Conservation (phyloP, 2,888 invertebrate genomes). For the Zaprionus lineosus region DNA sequence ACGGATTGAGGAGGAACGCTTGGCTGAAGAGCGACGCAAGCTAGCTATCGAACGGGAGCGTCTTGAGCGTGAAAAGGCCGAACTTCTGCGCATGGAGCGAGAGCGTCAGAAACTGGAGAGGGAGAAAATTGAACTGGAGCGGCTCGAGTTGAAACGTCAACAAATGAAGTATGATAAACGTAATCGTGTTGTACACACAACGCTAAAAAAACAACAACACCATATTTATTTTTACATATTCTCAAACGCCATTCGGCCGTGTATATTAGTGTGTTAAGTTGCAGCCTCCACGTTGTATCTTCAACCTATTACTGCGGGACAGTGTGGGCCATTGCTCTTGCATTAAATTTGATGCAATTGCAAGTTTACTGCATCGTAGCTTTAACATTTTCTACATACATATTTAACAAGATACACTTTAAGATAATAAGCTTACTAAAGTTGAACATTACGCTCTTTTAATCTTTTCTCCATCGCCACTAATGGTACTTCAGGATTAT, state of each 20-base stretch:
- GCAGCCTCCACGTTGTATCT: constrained; percentile 65
- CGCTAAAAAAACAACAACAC: constrained; percentile 56
- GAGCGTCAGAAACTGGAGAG: constrained; percentile 91
- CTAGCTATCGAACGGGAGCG: constrained; percentile 92
- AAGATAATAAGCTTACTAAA: constrained; percentile 32
- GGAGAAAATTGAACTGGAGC: constrained; percentile 90
- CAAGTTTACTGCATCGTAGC: constrained; percentile 49
- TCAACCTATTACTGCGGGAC: constrained; percentile 47
- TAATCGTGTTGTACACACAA: constrained; percentile 57
- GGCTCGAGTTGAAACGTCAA: constrained; percentile 91
- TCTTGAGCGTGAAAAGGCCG: constrained; percentile 94
- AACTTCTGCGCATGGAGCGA: constrained; percentile 91
- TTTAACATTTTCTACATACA: constrained; percentile 42
- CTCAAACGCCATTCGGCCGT: constrained; percentile 57
- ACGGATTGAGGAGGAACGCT: constrained; percentile 91
- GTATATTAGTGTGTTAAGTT: constrained; percentile 62
- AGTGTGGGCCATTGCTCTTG: constrained; percentile 50
- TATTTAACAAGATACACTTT: constrained; percentile 1
- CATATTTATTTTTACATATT: constrained; percentile 55
- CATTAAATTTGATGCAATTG: constrained; percentile 52
- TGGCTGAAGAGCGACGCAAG: constrained; percentile 91
- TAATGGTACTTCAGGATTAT: constrained; percentile 75
- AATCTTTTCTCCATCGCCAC: constrained; percentile 48
- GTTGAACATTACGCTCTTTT: constrained; percentile 42
- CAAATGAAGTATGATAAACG: constrained; percentile 86